Conservation (phyloP, 2,113 vertebrate genomes). For the Pholis gunnellus region DNA sequence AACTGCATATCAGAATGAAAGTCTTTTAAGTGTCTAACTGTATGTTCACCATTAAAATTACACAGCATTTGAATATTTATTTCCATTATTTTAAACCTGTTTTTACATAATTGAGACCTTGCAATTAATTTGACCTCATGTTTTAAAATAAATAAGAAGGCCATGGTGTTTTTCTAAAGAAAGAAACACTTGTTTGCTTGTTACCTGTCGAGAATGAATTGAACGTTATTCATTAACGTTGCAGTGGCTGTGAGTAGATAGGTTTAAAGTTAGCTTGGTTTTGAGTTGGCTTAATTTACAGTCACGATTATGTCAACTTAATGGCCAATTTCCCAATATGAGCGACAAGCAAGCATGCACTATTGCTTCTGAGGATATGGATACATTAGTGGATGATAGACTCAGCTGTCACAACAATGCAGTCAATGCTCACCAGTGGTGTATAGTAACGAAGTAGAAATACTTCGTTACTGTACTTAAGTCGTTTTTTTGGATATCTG, state of each 20-base stretch:
- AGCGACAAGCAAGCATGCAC: background rate
- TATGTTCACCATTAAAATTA: background rate
- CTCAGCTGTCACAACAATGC: background rate
- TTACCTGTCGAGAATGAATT: background rate
- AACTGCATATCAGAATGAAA: background rate
- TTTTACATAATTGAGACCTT: background rate
- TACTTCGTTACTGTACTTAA: too few species aligned
- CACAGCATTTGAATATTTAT: background rate
- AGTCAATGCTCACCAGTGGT: background rate
- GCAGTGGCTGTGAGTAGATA: background rate
- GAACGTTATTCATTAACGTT: background rate
- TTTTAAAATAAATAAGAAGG: background rate
- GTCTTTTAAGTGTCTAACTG: background rate
- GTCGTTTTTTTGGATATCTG: too few species aligned
- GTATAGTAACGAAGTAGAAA: too few species aligned
- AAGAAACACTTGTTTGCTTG: background rate
- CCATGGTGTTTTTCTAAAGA: background rate
- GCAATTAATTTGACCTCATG: too few species aligned
- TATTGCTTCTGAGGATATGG: background rate
- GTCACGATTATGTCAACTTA: background rate
- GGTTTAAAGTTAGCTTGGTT: background rate
- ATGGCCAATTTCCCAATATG: background rate
- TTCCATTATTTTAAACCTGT: background rate
- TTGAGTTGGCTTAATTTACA: background rate
- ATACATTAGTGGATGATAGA: background rate